Conservation (phyloP, 2,113 vertebrate species). For the Taurulus bubalis region DNA sequence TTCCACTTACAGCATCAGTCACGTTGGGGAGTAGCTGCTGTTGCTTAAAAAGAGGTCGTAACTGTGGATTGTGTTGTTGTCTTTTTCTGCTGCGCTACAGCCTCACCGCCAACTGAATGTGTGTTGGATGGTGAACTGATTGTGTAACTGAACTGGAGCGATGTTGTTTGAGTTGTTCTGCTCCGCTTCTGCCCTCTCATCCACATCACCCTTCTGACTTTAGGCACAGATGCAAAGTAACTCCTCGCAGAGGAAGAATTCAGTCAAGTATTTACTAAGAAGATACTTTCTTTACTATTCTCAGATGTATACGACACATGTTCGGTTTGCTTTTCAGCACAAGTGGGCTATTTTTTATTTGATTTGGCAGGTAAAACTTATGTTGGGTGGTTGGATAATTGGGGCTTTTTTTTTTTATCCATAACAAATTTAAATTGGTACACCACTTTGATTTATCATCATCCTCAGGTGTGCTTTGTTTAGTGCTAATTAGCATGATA, state of each 20-base stretch:
- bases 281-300: neutral
- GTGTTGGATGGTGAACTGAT: constrained; percentile 34
- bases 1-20: neutral
- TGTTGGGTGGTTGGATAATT: neutral
- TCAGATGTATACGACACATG: neutral
- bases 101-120: constrained; percentile 6
- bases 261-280: neutral
- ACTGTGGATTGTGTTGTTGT: constrained; percentile 9
- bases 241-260: neutral
- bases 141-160: constrained; percentile 28
- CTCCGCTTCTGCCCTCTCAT: neutral
- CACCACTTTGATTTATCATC: neutral
- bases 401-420: neutral
- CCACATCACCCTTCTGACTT: neutral
- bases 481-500: neutral
- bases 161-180: neutral
- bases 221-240: neutral
- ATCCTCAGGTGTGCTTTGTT: neutral
- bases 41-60: neutral
- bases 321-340: neutral
- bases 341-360: neutral
- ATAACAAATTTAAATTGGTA: neutral
- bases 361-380: neutral
- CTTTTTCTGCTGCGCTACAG: constrained; percentile 1
- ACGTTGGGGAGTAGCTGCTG: constrained; percentile 1